Conservation (phyloP, 2,797 vertebrate species). For the Trachurus trachurus region DNA sequence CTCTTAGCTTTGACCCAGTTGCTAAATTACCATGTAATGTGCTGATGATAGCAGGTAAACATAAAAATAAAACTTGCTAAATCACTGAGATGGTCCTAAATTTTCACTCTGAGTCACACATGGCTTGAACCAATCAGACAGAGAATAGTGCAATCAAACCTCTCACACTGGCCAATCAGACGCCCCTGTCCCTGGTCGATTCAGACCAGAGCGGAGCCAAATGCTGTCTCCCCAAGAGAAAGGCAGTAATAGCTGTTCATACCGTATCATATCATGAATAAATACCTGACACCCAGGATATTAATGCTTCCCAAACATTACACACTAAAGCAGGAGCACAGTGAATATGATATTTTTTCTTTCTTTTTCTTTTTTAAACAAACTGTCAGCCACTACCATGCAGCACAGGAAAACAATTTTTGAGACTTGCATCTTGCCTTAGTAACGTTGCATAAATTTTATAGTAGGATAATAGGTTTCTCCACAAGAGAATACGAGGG, state of each 20-base stretch:
- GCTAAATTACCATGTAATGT: background rate
- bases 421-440: constrained; percentile 60
- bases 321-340: constrained; percentile 79
- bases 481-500: constrained; percentile 69
- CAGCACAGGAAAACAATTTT: constrained; percentile 74
- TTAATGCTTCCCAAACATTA: constrained; percentile 70
- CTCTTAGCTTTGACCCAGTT: background rate
- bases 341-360: constrained; percentile 34
- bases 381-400: constrained; percentile 76
- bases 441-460: constrained; percentile 79
- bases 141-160: constrained; percentile 34
- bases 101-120: constrained; percentile 12
- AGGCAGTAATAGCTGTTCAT: constrained; percentile 83
- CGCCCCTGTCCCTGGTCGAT: constrained; percentile 27
- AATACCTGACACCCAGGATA: constrained; percentile 68
- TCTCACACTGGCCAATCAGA: constrained; percentile 41
- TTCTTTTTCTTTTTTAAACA: constrained; percentile 21
- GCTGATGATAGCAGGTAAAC: background rate
- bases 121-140: constrained; percentile 43
- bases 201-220: constrained; percentile 63
- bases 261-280: constrained; percentile 69
- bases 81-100: constrained; percentile 43
- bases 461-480: constrained; percentile 71
- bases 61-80: constrained; percentile 15
- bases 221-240: constrained; percentile 84